phyloP scores from a whole-genome alignment of 2,113 vertebrate species.

The Onychorhynchus coronatus region DNA sequence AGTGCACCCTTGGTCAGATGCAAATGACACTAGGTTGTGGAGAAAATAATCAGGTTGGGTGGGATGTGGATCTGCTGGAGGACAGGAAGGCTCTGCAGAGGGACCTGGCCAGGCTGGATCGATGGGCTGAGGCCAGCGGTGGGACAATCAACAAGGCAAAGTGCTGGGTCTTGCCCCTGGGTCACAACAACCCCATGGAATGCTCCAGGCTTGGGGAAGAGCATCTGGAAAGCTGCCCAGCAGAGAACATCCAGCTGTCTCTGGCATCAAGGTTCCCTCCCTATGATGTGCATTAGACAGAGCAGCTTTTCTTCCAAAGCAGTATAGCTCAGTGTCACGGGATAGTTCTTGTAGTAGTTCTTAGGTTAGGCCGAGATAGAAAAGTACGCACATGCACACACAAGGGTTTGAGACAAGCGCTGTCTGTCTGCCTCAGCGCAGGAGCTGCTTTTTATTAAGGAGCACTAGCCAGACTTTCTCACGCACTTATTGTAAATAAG shows the following conservation, averaged over 20 bases:
- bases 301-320: not conserved
- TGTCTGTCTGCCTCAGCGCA: no score
- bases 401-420: no score
- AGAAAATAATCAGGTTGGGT: no score
- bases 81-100: not conserved
- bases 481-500: no score
- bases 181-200: not conserved
- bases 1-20: not conserved
- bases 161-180: accelerated
- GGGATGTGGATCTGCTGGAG: not conserved
- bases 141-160: not conserved
- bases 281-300: not conserved
- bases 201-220: not conserved
- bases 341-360: no score
- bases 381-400: no score
- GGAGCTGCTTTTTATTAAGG: no score
- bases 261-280: not conserved
- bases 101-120: not conserved
- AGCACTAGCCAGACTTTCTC: no score
- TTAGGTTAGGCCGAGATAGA: no score
- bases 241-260: not conserved
- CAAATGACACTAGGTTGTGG: not conserved
- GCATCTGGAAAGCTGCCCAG: not conserved
- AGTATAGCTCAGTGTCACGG: not conserved
- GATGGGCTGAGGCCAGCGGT: not conserved